A percentile compares a stretch with the other conserved stretches of the same genome.
Conservation (phyloP, 2,797 vertebrate species). For the Microhierax caerulescens region DNA sequence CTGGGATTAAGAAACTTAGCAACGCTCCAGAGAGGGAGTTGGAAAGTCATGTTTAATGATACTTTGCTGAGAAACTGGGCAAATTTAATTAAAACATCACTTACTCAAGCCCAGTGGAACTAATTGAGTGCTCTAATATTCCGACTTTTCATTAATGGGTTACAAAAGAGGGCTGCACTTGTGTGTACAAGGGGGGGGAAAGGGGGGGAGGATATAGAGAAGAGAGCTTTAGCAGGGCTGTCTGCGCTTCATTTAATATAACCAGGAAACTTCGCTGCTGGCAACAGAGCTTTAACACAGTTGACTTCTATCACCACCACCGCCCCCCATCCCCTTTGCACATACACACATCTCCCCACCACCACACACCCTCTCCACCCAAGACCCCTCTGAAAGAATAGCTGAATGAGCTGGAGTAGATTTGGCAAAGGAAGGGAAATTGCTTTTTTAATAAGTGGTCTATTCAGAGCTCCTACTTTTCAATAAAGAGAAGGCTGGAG, state of each 20-base stretch:
- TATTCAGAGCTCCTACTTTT: slow-evolving; percentile 71
- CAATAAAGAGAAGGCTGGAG: slow-evolving; percentile 66
- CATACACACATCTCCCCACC: neutral
- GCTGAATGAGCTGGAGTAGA: slow-evolving; percentile 34
- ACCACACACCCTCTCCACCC: neutral
- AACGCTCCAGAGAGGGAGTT: slow-evolving; percentile 63
- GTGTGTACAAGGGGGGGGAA: slow-evolving; percentile 26
- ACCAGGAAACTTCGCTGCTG: slow-evolving; percentile 32
- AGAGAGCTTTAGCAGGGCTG: slow-evolving; percentile 33
- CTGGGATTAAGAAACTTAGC: slow-evolving; percentile 75
- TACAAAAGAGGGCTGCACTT: slow-evolving; percentile 65
- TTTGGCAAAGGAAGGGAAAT: slow-evolving; percentile 64
- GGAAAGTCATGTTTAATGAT: slow-evolving; percentile 76
- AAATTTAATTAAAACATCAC: slow-evolving; percentile 80
- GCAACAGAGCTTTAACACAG: slow-evolving; percentile 67
- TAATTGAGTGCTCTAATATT: slow-evolving; percentile 70
- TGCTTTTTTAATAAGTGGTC: slow-evolving; percentile 72
- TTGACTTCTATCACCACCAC: slow-evolving; percentile 44
- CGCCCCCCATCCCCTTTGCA: neutral
- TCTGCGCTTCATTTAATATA: slow-evolving; percentile 42
- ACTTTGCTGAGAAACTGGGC: slow-evolving; percentile 75
- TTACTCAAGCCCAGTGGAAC: slow-evolving; percentile 69
- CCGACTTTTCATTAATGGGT: slow-evolving; percentile 75
- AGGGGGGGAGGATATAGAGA: neutral
- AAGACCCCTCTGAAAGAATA: slow-evolving; percentile 14